phyloP scores from a whole-genome alignment of 1,140 invertebrate species.

The Penaeus indicus region DNA sequence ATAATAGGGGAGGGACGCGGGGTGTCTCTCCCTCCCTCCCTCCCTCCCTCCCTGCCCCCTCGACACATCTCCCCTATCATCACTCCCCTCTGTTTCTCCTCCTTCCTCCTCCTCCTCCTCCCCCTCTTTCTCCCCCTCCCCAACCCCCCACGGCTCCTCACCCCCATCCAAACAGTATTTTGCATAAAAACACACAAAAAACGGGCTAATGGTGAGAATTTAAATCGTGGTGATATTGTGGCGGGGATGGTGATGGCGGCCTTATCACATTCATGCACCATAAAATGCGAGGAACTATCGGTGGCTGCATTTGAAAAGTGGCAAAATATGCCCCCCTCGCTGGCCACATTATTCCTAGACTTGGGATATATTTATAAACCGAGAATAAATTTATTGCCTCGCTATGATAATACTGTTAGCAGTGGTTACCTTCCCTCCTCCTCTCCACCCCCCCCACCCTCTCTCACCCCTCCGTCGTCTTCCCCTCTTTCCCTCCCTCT shows the following conservation, averaged over 20 bases:
- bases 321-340: constrained; percentile 27
- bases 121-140: not conserved
- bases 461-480: not conserved
- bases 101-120: not conserved
- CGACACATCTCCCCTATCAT: not conserved
- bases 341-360: too few relatives aligned
- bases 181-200: constrained; percentile 5
- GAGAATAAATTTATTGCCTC: constrained; percentile 27
- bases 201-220: constrained; percentile 25
- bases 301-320: constrained; percentile 42
- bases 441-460: too few relatives aligned
- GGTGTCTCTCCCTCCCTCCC: too few relatives aligned
- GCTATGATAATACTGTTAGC: constrained; percentile 32
- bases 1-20: too few relatives aligned
- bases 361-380: constrained; percentile 17
- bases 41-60: not conserved
- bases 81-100: not conserved
- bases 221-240: constrained; percentile 44
- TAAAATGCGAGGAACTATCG: constrained; percentile 31
- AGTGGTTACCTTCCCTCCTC: too few relatives aligned
- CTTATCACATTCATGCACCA: constrained; percentile 27
- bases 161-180: not conserved
- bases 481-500: constrained; percentile 18
- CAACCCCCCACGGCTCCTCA: not conserved
- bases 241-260: not conserved